Base-by-base conservation (phyloP, 2,113 vertebrate species). In the Serilophus lunatus region DNA sequence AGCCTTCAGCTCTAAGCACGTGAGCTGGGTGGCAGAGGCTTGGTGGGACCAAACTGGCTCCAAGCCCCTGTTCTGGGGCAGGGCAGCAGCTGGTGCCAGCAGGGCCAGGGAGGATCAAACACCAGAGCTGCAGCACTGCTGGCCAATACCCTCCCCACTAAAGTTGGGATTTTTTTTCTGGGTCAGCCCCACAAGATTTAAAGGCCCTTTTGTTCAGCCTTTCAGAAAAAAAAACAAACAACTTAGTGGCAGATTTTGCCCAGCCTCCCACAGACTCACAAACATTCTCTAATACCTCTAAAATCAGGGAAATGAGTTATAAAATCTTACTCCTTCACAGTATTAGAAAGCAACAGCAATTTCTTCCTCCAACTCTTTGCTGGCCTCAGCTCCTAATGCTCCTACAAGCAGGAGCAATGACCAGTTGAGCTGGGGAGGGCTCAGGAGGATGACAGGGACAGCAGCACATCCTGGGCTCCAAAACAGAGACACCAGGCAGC, bases 321-420 rank as follows among this genome's bases (percentile, higher is more conserved):
- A 40, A 88, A 81, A 56, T 42, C 54, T 38, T 54, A 26, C 25
- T 59, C 12, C 17, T 79, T 51, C 38, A 18, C 7, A 5, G 1
- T 5, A 57, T 18, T 57, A 5, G 29, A 45, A 74, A 72, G 7
- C 3, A 0, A 33, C 60, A 64, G 4, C 22, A 64, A 5, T 77
- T 86, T 42, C 49, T 70, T 17, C 42, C n/a, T 57, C 45, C n/a
- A 42, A 1, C 11, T 59, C 64, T 44, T 22, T 35, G 47, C 56
- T 90, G 60, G 47, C 25, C 28, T 79, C 51, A 56, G 74, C 36
- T 57, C 1, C 18, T 35, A 28, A 7, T 3, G 13, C 33, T 78
- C 10, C 13, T 42, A 6, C 0, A 0, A 71, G 57, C 3, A 12
- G 53, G 28, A 80, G 1, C 29, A 29, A 3, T 1, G 4, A 11